A percentile compares a stretch with the other conserved stretches of the same genome.
These are phyloP conservation scores for Acridotheres tristis DNA, from an alignment of 2,797 vertebrate species.

Conservation along the genomic window DNA sequence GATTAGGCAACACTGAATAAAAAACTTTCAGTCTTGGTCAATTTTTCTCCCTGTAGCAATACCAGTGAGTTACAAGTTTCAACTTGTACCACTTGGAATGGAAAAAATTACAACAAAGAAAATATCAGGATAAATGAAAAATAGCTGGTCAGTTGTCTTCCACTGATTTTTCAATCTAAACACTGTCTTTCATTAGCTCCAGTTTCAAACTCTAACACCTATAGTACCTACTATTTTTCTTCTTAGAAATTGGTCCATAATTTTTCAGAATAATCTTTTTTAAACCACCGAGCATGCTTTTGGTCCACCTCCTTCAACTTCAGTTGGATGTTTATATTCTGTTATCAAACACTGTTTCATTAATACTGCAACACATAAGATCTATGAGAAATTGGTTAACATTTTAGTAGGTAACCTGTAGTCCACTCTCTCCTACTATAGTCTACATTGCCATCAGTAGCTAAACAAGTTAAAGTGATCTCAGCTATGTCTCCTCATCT, in stretches of 20 bases:
- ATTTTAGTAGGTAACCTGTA: neutral
- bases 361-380: neutral
- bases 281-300: neutral
- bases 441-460: neutral
- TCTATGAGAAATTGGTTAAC: neutral
- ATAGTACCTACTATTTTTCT: neutral
- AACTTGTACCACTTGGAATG: neutral
- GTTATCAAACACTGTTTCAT: neutral
- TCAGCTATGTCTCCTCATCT: neutral
- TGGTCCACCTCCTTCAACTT: neutral
- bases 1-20: slow-evolving; percentile 9
- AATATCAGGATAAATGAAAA: neutral
- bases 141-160: neutral
- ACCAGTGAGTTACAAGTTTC: neutral
- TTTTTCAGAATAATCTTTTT: neutral
- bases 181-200: neutral
- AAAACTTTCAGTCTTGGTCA: neutral
- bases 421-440: neutral
- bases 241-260: neutral
- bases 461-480: neutral
- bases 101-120: slow-evolving; percentile 29
- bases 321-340: neutral
- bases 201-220: neutral
- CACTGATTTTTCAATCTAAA: neutral
- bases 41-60: neutral